These are phyloP conservation scores for Sitophilus oryzae DNA, from an alignment of 1,140 invertebrate species.

Conservation along the genomic window DNA sequence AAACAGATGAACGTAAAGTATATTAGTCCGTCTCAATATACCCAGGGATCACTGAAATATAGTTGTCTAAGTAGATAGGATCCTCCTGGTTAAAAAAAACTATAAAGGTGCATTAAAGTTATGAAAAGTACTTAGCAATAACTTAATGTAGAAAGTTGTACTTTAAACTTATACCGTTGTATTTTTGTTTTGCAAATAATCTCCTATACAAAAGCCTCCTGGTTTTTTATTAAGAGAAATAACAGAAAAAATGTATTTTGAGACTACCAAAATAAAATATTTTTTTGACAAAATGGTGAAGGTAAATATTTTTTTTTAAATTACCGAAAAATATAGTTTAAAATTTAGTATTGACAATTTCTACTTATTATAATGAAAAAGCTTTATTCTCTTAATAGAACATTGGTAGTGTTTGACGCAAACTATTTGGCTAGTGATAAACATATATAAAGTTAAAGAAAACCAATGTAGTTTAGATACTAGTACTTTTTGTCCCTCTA, in stretches of 20 bases:
- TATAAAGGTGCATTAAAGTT: constrained; percentile 9
- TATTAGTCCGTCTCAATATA: constrained; percentile 21
- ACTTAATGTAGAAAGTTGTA: constrained; percentile 11
- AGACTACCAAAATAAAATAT: too few relatives aligned
- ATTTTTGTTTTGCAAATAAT: too few relatives aligned
- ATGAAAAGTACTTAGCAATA: constrained; percentile 12
- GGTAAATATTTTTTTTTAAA: too few relatives aligned
- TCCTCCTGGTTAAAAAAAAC: constrained; percentile 9
- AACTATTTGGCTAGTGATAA: constrained; percentile 33
- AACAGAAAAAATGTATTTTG: too few relatives aligned
- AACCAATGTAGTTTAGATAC: constrained; percentile 29
- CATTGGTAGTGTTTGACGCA: background rate
- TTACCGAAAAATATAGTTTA: too few relatives aligned
- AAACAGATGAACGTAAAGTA: constrained; percentile 4
- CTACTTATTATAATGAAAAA: too few relatives aligned
- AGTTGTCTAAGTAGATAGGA: constrained; percentile 10
- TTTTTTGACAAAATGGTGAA: too few relatives aligned
- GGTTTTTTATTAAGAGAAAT: too few relatives aligned
- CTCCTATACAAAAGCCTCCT: too few relatives aligned
- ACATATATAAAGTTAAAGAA: background rate
- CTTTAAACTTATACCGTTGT: constrained; percentile 15
- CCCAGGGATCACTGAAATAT: constrained; percentile 20
- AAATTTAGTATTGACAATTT: too few relatives aligned
- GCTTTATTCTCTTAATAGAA: too few relatives aligned
- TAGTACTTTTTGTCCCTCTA: constrained; percentile 31